These are phyloP conservation scores for Pteria penguin DNA, from an alignment of 2,888 invertebrate species.

Conservation along the genomic window DNA sequence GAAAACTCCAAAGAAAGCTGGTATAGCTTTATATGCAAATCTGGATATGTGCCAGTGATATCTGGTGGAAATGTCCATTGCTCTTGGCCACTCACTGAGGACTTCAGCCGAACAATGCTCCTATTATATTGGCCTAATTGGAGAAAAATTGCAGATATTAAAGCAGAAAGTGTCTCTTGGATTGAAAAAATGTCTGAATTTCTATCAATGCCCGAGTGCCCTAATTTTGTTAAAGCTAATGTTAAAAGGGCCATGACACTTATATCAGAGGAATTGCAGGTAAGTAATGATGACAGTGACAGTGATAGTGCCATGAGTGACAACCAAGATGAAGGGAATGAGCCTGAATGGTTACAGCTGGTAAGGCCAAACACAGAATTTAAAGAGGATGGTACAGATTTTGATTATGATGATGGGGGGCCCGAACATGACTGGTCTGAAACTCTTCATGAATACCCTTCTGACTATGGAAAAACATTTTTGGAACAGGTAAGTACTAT, in stretches of 20 bases:
- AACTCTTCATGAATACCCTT: neutral
- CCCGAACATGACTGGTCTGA: neutral
- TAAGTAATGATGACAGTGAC: neutral
- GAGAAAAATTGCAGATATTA: neutral
- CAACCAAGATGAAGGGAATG: neutral
- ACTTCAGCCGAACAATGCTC: constrained; percentile 17
- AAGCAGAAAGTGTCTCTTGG: neutral
- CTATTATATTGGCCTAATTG: constrained; percentile 18
- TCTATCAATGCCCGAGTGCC: neutral
- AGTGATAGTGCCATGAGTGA: neutral
- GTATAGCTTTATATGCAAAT: constrained; percentile 27
- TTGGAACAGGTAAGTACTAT: too few relatives aligned
- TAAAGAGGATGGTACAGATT: neutral
- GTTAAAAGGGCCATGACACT: neutral
- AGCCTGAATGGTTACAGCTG: neutral
- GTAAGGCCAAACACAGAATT: neutral
- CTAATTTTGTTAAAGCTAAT: neutral
- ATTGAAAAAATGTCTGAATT: neutral
- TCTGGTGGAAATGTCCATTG: constrained; percentile 3
- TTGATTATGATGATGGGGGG: constrained; percentile 1
- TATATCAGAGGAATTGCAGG: neutral
- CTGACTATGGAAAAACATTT: constrained; percentile 22
- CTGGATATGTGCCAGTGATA: constrained; percentile 21
- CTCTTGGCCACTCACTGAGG: constrained; percentile 20
- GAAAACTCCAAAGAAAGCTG: constrained; percentile 17